These are phyloP conservation scores for Turdus rufiventris DNA, from an alignment of 2,113 vertebrate species.

Conservation along the genomic window DNA sequence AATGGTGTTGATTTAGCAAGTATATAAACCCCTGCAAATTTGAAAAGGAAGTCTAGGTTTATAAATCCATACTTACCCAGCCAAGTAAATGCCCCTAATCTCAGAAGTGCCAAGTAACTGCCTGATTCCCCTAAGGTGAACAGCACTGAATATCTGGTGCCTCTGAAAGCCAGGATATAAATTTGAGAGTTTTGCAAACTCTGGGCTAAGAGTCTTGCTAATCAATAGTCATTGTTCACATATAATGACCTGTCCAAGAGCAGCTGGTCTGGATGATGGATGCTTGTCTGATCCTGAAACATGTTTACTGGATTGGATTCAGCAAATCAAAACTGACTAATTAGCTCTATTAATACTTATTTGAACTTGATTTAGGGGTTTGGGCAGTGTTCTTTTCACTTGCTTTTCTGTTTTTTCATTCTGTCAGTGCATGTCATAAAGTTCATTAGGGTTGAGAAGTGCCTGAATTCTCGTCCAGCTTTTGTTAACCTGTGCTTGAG, in stretches of 20 bases:
- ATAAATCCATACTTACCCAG: not conserved
- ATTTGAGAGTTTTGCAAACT: not conserved
- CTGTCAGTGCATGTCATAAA: not conserved
- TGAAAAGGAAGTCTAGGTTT: not conserved
- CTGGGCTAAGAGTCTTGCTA: not conserved
- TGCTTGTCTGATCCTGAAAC: not conserved
- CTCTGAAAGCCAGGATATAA: not conserved
- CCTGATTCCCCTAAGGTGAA: not conserved
- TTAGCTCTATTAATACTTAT: not conserved
- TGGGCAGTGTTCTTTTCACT: not conserved
- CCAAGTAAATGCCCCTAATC: not conserved
- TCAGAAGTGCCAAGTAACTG: not conserved
- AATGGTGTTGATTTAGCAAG: not conserved
- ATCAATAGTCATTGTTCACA: not conserved
- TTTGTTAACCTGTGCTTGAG: not conserved
- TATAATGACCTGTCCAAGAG: constrained; percentile 1
- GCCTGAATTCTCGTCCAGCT: not conserved
- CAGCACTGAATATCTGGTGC: not conserved
- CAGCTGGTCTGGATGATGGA: not conserved
- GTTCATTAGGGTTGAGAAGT: not conserved
- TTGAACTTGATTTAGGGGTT: not conserved
- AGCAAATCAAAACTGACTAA: not conserved
- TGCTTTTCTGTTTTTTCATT: not conserved
- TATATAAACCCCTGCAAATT: not conserved
- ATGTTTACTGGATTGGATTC: not conserved